phyloP scores from a whole-genome alignment of 2,113 vertebrate genomes.

The Phyllostomus discolor region DNA sequence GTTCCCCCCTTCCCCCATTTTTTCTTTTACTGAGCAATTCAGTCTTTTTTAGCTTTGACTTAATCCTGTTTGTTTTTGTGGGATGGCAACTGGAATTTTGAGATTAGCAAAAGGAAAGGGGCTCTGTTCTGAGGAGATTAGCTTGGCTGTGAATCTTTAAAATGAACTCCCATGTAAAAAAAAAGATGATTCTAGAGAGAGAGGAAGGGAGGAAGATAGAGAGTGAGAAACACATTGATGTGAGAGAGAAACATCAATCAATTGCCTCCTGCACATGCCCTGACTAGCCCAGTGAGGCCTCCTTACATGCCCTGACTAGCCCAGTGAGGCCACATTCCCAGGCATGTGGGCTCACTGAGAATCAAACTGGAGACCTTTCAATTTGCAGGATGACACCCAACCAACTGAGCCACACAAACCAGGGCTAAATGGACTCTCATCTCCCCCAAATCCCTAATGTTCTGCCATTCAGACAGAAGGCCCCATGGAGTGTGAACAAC shows the following conservation, averaged over 20 bases:
- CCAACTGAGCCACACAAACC: too few relatives aligned
- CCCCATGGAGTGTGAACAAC: fast-evolving
- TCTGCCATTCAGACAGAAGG: background rate
- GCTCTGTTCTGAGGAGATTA: background rate
- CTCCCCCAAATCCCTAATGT: background rate
- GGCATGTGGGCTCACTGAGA: too few relatives aligned
- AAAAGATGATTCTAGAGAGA: too few relatives aligned
- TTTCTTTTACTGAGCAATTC: background rate
- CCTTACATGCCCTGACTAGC: too few relatives aligned
- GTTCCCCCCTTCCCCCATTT: background rate
- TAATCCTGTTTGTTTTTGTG: background rate
- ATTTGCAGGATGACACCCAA: too few relatives aligned
- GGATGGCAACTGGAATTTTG: background rate
- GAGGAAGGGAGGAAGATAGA: too few relatives aligned
- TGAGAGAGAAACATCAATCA: too few relatives aligned
- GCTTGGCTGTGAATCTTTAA: background rate
- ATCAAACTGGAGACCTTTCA: too few relatives aligned
- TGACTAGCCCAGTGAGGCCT: too few relatives aligned
- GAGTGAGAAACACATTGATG: too few relatives aligned
- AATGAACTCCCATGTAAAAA: background rate
- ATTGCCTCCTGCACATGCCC: too few relatives aligned
- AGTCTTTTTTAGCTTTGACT: background rate
- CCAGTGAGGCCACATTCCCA: too few relatives aligned
- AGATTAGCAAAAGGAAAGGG: background rate
- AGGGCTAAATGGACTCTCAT: background rate